A percentile compares a stretch with the other conserved stretches of the same genome.
Conservation (phyloP, 2,888 invertebrate genomes). For the Drosophila melanosoma region DNA sequence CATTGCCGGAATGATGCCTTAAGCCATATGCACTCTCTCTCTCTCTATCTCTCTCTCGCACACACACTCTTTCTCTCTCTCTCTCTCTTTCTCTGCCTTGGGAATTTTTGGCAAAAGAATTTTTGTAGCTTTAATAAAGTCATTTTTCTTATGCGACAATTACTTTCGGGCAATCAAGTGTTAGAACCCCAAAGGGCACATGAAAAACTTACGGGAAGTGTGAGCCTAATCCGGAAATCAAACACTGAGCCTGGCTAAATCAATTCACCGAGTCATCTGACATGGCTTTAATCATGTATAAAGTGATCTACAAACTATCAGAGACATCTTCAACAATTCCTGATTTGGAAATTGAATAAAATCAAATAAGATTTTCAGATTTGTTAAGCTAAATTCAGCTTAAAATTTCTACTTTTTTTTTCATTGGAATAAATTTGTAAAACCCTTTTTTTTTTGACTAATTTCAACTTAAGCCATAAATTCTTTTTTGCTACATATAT, state of each 20-base stretch:
- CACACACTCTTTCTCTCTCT: background rate
- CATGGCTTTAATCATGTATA: background rate
- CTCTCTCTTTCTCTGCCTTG: background rate
- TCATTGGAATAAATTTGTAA: too few relatives aligned
- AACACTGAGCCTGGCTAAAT: background rate
- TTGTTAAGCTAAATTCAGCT: background rate
- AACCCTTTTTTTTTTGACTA: too few relatives aligned
- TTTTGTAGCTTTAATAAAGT: conserved; percentile 22
- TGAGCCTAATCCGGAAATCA: background rate
- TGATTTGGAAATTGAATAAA: background rate
- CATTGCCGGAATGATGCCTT: conserved; percentile 42
- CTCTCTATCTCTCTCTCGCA: background rate
- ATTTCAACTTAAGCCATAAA: background rate
- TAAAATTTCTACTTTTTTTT: background rate
- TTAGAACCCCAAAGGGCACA: background rate
- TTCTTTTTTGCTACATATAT: background rate
- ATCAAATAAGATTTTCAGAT: background rate
- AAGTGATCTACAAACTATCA: background rate
- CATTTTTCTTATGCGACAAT: conserved; percentile 19
- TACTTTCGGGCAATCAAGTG: conserved; percentile 25
- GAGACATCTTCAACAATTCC: background rate
- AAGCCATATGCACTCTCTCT: conserved; percentile 23
- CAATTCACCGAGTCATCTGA: background rate
- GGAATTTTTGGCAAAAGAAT: conserved; percentile 6
- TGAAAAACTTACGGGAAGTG: background rate